Evolutionary conservation across 2,797 vertebrate genomes (phyloP).

Genomic region (Lacerta agilis): DNA sequence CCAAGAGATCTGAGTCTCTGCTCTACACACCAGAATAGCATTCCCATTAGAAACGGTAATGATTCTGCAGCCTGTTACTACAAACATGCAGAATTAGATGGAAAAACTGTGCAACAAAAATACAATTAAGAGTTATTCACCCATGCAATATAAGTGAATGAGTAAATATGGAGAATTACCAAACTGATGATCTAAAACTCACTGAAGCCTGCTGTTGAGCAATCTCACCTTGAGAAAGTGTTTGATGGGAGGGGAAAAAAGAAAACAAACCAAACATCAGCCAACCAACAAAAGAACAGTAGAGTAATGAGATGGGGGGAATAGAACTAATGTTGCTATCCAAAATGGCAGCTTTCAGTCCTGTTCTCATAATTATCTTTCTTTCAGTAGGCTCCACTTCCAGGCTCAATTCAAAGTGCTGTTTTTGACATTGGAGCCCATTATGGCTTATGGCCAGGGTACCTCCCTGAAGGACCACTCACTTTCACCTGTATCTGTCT

Average conservation of each 20-base stretch:
- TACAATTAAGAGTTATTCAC: conserved; percentile 32
- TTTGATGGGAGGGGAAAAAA: background rate
- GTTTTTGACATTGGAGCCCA: background rate
- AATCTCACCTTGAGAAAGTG: conserved; percentile 15
- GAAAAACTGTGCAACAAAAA: conserved; percentile 14
- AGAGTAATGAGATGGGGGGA: background rate
- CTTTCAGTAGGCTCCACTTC: background rate
- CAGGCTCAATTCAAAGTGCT: background rate
- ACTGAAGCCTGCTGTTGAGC: conserved; percentile 13
- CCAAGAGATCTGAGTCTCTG: background rate
- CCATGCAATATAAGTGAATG: conserved; percentile 36
- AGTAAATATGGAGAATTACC: conserved; percentile 24
- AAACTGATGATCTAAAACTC: conserved; percentile 29
- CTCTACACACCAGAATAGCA: background rate
- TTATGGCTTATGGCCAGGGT: background rate
- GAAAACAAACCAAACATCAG: background rate
- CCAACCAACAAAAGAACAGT: background rate
- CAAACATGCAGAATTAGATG: conserved; percentile 23
- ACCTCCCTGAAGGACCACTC: background rate
- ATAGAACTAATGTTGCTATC: background rate
- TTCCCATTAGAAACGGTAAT: background rate
- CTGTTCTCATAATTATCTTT: background rate
- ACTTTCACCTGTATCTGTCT: background rate
- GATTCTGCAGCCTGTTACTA: conserved; percentile 12
- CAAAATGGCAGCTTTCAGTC: background rate